Evolutionary conservation across 2,797 vertebrate genomes (phyloP).

Genomic region (Scolopax bukidnonensis): DNA sequence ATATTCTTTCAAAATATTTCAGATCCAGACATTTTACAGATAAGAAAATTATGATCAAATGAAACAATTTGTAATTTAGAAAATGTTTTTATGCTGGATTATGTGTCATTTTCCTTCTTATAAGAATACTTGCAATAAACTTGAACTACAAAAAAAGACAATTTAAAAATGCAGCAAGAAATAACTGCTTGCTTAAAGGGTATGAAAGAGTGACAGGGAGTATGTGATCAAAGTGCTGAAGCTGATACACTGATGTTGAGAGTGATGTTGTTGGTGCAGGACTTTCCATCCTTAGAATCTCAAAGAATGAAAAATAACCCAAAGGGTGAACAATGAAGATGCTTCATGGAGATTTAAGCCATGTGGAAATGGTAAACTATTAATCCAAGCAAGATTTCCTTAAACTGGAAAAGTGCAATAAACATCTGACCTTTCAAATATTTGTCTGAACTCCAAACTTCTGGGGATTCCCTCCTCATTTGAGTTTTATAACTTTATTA

Average conservation of each 20-base stretch:
- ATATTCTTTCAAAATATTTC: conserved; percentile 64
- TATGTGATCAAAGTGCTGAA: neutral
- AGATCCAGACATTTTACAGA: conserved; percentile 45
- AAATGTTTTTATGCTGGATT: conserved; percentile 10
- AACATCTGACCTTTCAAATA: neutral
- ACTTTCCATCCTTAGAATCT: neutral
- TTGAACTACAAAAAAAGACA: neutral
- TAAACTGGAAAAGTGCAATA: neutral
- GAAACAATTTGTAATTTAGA: conserved; percentile 38
- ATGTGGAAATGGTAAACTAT: neutral
- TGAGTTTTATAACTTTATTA: neutral
- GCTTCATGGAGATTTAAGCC: neutral
- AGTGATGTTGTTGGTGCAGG: accelerated
- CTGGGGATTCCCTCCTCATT: neutral
- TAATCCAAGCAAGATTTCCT: neutral
- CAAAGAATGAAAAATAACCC: neutral
- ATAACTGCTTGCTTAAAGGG: neutral
- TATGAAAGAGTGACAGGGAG: neutral
- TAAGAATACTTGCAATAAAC: neutral
- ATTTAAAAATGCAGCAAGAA: neutral
- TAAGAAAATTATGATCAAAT: conserved; percentile 61
- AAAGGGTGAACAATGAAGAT: neutral
- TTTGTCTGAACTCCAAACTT: neutral
- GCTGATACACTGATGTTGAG: neutral
- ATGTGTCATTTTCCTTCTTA: neutral